Base-by-base conservation (phyloP, 2,888 invertebrate species). In the Rotaria macrura region DNA sequence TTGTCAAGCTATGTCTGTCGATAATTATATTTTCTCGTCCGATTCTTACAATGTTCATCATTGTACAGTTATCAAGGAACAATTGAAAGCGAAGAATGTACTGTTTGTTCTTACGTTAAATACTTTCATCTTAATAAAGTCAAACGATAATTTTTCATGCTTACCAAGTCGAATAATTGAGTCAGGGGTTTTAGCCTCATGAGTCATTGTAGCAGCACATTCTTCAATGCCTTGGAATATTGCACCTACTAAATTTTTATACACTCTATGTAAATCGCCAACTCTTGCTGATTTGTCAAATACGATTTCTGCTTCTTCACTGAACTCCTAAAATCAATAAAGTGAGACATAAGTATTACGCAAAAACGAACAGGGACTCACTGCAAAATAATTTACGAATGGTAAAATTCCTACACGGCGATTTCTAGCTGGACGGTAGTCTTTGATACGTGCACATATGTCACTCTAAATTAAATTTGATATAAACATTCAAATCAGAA, bases 171-270 rank as follows among this genome's bases (percentile, higher is more conserved):
- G 94, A 84, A 97, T 93, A 83, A 97, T 96, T 92, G 95, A 95
- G 84, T 94, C 93, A 10, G 97, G 98, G 29, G 96, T 96, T 92
- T 96, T 96, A 88, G 94, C 94, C 91, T 96, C 95, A 89, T 96
- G 95, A 85, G 92, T 12, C 65, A 65, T 34, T 43, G 7, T 12
- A n/a, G 43, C 92, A 0, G 95, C 94, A 88, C 96, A 94, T 84
- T 93, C 91, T 65, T 93, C 92, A 87, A 97, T 94, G 87, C 94
- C 94, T 88, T 94, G 94, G 91, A 96, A 94, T 92, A 96, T 95
- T 74, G 94, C 94, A 88, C 93, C 93, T n/a, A 95, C 94, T 88
- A 91, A 87, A 84, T 88, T 87, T 49, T 88, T 87, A 87, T 91
- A 91, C 1, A 90, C 90, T 43, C 79, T 23, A 43, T 79, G 79